Evolutionary conservation across 2,888 invertebrate species (phyloP).

Genomic region (Nephrotoma guestfalica): DNA sequence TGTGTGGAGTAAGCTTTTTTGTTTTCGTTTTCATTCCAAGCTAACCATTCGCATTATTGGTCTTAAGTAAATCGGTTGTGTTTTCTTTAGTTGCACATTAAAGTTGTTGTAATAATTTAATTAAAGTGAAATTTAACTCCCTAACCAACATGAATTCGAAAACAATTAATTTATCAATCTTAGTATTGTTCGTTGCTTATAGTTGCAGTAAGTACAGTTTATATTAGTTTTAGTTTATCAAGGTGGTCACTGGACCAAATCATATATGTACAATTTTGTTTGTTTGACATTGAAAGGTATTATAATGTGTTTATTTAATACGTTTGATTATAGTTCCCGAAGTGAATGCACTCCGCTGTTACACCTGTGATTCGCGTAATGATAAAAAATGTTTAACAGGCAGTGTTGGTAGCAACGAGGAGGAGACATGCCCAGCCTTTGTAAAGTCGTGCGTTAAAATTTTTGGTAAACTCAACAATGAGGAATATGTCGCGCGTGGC

Average conservation of each 20-base stretch:
- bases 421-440: not conserved
- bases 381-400: not conserved
- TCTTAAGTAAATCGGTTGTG: not conserved
- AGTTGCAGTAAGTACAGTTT: not conserved
- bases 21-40: not conserved
- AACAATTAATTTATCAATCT: not conserved
- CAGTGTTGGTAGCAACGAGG: not conserved
- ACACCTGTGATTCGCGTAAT: not conserved
- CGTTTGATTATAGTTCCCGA: not conserved
- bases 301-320: not conserved
- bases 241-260: not conserved
- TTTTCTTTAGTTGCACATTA: not conserved
- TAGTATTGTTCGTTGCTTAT: not conserved
- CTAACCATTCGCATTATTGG: not conserved
- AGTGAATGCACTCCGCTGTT: not conserved
- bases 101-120: not conserved
- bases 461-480: not conserved
- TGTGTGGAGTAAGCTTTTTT: not conserved
- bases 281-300: not conserved
- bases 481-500: not conserved
- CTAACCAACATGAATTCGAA: not conserved
- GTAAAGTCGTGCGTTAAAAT: not conserved
- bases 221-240: too few relatives aligned
- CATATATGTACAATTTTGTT: not conserved
- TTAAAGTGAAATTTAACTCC: not conserved